Percentiles rank a stretch among this genome's conserved stretches.
phyloP scores from a whole-genome alignment of 2,888 invertebrate species.

The Dione juno region DNA sequence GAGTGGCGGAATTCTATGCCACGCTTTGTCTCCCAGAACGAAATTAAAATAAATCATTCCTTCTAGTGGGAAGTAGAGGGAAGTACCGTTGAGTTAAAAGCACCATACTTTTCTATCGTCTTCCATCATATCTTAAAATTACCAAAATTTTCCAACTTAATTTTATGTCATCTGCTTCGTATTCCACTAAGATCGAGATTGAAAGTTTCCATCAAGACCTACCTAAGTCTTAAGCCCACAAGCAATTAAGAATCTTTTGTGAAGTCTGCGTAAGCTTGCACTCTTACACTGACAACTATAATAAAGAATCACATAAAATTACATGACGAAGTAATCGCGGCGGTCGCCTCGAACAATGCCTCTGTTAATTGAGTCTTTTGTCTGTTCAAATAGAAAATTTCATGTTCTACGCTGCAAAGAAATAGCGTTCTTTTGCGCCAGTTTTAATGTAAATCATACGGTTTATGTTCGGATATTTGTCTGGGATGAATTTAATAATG shows the following conservation, averaged over 20 bases:
- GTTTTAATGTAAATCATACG: conserved; percentile 76
- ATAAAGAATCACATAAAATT: conserved; percentile 69
- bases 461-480: conserved; percentile 62
- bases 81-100: too few relatives aligned
- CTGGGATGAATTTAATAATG: conserved; percentile 47
- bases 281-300: conserved; percentile 47
- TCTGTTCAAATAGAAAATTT: conserved; percentile 79
- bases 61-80: too few relatives aligned
- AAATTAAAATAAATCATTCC: too few relatives aligned
- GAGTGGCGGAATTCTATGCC: too few relatives aligned
- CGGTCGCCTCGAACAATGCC: conserved; percentile 71
- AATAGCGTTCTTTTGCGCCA: conserved; percentile 70
- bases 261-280: conserved; percentile 21
- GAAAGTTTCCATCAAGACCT: not conserved
- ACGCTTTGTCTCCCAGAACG: too few relatives aligned
- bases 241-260: not conserved
- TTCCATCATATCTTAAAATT: too few relatives aligned
- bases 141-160: too few relatives aligned
- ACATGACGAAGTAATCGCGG: conserved; percentile 78
- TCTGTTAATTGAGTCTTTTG: conserved; percentile 79
- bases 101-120: too few relatives aligned
- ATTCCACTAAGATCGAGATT: too few relatives aligned
- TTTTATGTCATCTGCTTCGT: too few relatives aligned
- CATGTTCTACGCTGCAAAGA: conserved; percentile 70
- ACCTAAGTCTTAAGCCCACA: not conserved